Evolutionary conservation across 2,113 vertebrate species (phyloP).

Genomic region (Melanostigma gelatinosum): DNA sequence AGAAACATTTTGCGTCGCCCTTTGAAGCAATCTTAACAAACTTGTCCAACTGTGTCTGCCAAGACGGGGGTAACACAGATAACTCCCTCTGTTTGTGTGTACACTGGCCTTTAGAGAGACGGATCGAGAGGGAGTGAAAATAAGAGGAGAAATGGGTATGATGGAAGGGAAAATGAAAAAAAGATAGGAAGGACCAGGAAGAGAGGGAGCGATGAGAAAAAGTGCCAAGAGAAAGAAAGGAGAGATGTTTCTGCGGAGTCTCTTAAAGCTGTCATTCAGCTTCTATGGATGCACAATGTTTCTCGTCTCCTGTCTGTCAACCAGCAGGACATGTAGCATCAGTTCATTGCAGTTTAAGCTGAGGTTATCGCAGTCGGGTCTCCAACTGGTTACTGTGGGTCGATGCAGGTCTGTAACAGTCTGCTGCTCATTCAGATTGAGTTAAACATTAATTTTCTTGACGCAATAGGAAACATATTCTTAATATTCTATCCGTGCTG

Average conservation of each 20-base stretch:
- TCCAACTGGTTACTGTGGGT: not conserved
- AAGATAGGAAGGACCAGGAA: not conserved
- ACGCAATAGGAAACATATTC: not conserved
- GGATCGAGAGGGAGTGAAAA: not conserved
- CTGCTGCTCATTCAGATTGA: not conserved
- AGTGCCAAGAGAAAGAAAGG: not conserved
- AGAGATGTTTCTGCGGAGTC: not conserved
- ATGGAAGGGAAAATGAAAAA: not conserved
- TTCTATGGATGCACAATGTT: not conserved
- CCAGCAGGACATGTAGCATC: not conserved
- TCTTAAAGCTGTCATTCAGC: not conserved
- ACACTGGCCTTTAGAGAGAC: not conserved
- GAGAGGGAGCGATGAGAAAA: not conserved
- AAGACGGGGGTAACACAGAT: not conserved
- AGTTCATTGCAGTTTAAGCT: not conserved
- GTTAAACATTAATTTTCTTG: not conserved
- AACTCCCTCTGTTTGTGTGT: constrained; percentile 20
- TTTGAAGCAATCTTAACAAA: constrained; percentile 16
- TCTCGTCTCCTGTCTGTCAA: not conserved
- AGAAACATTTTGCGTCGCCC: not conserved
- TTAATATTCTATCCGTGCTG: constrained; percentile 9
- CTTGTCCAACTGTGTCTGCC: constrained; percentile 11
- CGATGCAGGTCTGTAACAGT: not conserved
- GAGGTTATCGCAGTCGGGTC: not conserved
- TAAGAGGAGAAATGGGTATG: not conserved